phyloP scores from a whole-genome alignment of 1,140 invertebrate species.

The Aphaenogaster floridana region DNA sequence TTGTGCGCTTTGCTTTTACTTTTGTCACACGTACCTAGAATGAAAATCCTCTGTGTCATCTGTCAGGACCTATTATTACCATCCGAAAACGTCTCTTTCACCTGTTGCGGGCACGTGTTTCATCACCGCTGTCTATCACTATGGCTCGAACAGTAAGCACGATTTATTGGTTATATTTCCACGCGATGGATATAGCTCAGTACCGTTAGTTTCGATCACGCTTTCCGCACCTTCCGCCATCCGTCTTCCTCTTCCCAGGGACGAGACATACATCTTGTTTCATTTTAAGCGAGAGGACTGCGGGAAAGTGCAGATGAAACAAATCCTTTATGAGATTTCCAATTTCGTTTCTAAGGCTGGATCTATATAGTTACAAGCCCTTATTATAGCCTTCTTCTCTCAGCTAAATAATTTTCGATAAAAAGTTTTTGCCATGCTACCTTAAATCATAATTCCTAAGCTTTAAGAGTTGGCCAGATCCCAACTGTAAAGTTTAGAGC shows the following conservation, averaged over 20 bases:
- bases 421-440: too few species aligned
- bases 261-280: neutral
- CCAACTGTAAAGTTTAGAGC: too few species aligned
- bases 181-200: neutral
- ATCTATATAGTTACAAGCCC: too few species aligned
- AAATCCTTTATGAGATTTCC: neutral
- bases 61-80: constrained; percentile 90
- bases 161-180: constrained; percentile 59
- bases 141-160: constrained; percentile 90
- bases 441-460: too few species aligned
- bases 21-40: constrained; percentile 76
- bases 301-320: neutral
- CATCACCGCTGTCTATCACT: constrained; percentile 89
- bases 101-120: constrained; percentile 91
- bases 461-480: too few species aligned
- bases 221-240: too few species aligned
- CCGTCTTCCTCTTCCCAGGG: constrained; percentile 51
- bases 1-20: neutral
- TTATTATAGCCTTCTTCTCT: too few species aligned
- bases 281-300: neutral
- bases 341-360: neutral
- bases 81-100: constrained; percentile 89
- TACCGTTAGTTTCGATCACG: neutral
- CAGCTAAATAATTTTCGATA: too few species aligned
- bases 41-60: constrained; percentile 91